Evolutionary conservation across 2,113 vertebrate genomes (phyloP).

Genomic region (Thryonomys swinderianus): DNA sequence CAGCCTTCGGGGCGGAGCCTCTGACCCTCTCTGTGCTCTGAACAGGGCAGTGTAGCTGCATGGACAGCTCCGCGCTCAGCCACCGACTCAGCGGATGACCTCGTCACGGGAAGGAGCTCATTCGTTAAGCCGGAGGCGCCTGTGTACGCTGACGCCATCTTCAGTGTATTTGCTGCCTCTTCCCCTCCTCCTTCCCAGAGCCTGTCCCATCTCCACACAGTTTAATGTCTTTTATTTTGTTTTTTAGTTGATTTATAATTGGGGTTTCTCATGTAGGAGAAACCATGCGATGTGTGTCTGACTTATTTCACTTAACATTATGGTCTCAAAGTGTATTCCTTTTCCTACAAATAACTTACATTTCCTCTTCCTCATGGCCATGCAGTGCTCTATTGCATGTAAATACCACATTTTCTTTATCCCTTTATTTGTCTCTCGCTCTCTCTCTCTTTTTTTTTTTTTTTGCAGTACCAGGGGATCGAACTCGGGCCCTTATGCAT

Average conservation of each 20-base stretch:
- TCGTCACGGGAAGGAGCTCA: background rate
- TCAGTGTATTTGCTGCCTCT: fast-evolving
- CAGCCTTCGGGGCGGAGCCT: background rate
- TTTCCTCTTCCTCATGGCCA: background rate
- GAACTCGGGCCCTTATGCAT: no score
- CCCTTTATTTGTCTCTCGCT: no score
- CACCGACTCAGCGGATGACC: background rate
- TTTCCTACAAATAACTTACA: background rate
- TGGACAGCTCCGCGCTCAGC: fast-evolving
- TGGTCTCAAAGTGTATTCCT: background rate
- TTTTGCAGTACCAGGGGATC: no score
- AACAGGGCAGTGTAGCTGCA: background rate
- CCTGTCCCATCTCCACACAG: background rate
- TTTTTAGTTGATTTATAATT: background rate
- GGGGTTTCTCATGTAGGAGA: background rate
- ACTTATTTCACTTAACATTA: background rate
- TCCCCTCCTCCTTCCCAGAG: background rate
- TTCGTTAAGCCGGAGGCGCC: no score
- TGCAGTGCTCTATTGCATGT: background rate
- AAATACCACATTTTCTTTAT: background rate
- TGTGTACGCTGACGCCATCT: background rate
- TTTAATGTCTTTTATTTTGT: background rate
- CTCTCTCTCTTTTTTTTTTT: no score
- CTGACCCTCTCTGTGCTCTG: background rate
- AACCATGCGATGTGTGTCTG: background rate